Conservation (phyloP, 2,888 invertebrate genomes). For the Eledone cirrhosa region DNA sequence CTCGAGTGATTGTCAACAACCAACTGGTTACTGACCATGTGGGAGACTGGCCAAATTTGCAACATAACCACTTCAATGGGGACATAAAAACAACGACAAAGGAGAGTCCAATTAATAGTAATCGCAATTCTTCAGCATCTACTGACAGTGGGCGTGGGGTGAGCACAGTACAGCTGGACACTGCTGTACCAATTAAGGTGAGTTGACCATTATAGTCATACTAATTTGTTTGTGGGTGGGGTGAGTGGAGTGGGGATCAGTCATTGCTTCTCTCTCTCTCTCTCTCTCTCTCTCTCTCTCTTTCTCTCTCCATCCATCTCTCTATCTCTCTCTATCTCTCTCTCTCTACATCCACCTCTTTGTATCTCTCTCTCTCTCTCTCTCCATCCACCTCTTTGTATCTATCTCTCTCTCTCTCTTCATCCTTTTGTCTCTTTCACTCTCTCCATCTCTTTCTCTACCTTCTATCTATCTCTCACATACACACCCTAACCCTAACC, state of each 20-base stretch:
- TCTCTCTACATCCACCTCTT: too few species aligned
- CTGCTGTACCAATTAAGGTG: constrained; percentile 35
- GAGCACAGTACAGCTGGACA: constrained; percentile 49
- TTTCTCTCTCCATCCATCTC: too few species aligned
- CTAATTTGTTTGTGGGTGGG: neutral
- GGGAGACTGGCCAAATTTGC: constrained; percentile 42
- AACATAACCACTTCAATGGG: constrained; percentile 38
- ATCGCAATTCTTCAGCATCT: constrained; percentile 64
- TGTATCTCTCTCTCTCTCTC: too few species aligned
- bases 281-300: neutral
- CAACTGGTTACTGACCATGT: constrained; percentile 41
- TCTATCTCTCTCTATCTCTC: neutral
- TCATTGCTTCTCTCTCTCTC: neutral
- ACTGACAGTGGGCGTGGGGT: constrained; percentile 62
- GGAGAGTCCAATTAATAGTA: constrained; percentile 61
- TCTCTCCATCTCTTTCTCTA: too few species aligned
- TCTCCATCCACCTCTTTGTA: too few species aligned
- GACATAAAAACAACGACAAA: constrained; percentile 54
- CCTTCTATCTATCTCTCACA: too few species aligned
- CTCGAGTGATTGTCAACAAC: constrained; percentile 45
- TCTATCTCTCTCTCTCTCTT: too few species aligned
- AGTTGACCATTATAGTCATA: neutral
- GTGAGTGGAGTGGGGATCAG: neutral
- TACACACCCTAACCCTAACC: too few species aligned
- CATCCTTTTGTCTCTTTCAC: too few species aligned